Percentiles rank a stretch among this genome's conserved stretches.
Conservation (phyloP, 2,888 invertebrate species). For the Dorcus hopei region DNA sequence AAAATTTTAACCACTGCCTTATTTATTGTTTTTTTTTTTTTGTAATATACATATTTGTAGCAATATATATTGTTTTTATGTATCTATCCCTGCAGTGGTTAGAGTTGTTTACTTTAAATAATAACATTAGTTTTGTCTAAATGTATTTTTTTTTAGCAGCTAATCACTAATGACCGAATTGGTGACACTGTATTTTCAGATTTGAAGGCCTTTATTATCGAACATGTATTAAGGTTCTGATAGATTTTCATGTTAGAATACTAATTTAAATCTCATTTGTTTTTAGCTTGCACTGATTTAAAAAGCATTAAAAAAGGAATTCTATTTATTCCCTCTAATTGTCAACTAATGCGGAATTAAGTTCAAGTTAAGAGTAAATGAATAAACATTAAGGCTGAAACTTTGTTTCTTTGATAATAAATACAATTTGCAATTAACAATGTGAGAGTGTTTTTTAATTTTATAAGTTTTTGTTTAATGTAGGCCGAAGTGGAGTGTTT, state of each 20-base stretch:
- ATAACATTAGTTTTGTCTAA: slow-evolving; percentile 5
- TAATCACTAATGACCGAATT: slow-evolving; percentile 18
- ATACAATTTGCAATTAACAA: slow-evolving; percentile 30
- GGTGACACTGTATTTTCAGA: slow-evolving; percentile 19
- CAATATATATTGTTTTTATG: slow-evolving; percentile 22
- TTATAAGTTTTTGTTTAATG: slow-evolving; percentile 18
- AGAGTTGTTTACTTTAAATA: slow-evolving; percentile 13
- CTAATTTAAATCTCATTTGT: slow-evolving; percentile 23
- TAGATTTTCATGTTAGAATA: slow-evolving; percentile 19
- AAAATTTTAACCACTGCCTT: slow-evolving; percentile 22
- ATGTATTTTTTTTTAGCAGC: slow-evolving; percentile 9
- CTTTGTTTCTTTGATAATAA: slow-evolving; percentile 34
- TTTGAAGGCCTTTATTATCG: slow-evolving; percentile 12
- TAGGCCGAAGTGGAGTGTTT: slow-evolving; percentile 21
- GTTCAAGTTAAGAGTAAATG: slow-evolving; percentile 24
- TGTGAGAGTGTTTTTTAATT: slow-evolving; percentile 29
- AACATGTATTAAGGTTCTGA: slow-evolving; percentile 15
- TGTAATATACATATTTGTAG: slow-evolving; percentile 23
- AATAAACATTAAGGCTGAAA: slow-evolving; percentile 35
- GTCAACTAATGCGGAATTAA: slow-evolving; percentile 10
- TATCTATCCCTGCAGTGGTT: slow-evolving; percentile 16
- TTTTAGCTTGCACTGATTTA: slow-evolving; percentile 26
- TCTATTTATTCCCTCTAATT: slow-evolving; percentile 11
- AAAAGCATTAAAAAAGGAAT: background rate
- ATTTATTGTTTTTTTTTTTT: slow-evolving; percentile 25